Evolutionary conservation across 2,888 invertebrate species (phyloP).

Genomic region (Cryptus armator): DNA sequence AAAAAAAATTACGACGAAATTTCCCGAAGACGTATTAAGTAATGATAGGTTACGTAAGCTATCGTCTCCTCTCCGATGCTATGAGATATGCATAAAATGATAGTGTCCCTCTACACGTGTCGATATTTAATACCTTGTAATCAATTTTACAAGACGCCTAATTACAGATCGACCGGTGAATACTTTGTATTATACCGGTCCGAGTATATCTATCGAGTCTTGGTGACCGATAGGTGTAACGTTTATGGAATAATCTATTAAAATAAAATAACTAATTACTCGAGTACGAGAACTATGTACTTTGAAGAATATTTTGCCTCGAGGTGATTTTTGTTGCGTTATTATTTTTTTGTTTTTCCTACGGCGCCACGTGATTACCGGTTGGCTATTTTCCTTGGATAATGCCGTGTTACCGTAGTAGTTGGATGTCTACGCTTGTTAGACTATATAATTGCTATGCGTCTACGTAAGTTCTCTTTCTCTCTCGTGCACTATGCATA

Average conservation of each 20-base stretch:
- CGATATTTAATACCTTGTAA: slow-evolving; percentile 11
- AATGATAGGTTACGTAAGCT: slow-evolving; percentile 3
- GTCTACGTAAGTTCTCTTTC: neutral
- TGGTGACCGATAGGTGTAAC: neutral
- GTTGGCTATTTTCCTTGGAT: no score
- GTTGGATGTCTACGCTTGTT: no score
- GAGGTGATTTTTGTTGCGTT: no score
- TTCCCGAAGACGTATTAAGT: neutral
- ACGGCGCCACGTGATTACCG: no score
- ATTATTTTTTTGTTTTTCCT: no score
- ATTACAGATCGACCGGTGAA: neutral
- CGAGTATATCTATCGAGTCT: neutral
- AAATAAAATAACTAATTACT: neutral
- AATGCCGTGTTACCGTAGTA: no score
- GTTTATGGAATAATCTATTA: neutral
- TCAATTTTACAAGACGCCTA: neutral
- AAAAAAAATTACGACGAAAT: no score
- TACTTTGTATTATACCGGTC: neutral
- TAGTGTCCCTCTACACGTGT: neutral
- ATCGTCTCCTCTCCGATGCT: neutral
- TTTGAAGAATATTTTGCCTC: no score
- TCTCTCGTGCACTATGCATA: neutral
- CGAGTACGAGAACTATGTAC: no score
- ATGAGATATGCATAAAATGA: neutral
- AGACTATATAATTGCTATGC: neutral